A percentile compares a stretch with the other conserved stretches of the same genome.
Evolutionary conservation across 1,140 invertebrate species (phyloP).

Genomic region (Maniola jurtina): DNA sequence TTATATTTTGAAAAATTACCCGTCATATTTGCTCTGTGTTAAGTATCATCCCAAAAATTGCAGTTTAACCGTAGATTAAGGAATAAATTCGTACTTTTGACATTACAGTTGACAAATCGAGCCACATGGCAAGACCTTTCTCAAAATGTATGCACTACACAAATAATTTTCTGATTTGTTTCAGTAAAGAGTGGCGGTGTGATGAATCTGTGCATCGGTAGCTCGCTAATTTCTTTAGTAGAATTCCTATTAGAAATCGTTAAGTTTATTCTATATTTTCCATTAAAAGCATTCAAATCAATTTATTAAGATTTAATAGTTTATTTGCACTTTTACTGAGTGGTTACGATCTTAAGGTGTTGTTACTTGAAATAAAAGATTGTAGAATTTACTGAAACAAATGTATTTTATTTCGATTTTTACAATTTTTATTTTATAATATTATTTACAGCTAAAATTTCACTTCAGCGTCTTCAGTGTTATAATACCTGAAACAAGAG

Average conservation of each 20-base stretch:
- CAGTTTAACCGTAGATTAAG: too few species aligned
- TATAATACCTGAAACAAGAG: not conserved
- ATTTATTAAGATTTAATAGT: not conserved
- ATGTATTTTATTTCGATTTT: not conserved
- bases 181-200: conserved; percentile 62
- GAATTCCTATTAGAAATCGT: conserved; percentile 46
- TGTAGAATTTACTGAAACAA: not conserved
- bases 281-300: conserved; percentile 23
- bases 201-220: conserved; percentile 60
- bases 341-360: too few species aligned
- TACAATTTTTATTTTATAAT: not conserved
- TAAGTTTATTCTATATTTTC: conserved; percentile 37
- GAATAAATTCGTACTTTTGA: too few species aligned
- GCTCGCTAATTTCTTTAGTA: conserved; percentile 60
- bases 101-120: too few species aligned
- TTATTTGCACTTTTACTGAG: too few species aligned
- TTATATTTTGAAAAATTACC: too few species aligned
- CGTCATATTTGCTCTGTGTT: too few species aligned
- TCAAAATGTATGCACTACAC: not conserved
- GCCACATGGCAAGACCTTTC: too few species aligned
- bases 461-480: not conserved
- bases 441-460: not conserved
- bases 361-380: not conserved
- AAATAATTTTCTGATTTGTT: conserved; percentile 14
- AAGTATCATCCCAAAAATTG: too few species aligned